These are phyloP conservation scores for Callaeas wilsoni DNA, from an alignment of 2,113 vertebrate species.

Conservation along the genomic window DNA sequence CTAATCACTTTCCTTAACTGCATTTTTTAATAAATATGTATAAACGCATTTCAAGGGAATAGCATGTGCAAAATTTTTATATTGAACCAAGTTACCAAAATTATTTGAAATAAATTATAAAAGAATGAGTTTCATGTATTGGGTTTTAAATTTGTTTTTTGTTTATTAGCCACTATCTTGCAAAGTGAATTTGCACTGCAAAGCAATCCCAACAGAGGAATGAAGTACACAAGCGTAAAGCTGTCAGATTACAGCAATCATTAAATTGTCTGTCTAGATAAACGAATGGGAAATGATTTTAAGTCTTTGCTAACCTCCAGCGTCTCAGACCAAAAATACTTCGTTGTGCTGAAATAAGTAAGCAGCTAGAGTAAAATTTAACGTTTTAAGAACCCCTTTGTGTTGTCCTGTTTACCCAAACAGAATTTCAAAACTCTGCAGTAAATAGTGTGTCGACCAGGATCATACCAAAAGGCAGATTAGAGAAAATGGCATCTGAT, in stretches of 20 bases:
- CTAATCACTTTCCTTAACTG: not conserved
- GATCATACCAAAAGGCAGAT: not conserved
- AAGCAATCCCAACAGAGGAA: not conserved
- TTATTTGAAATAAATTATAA: not conserved
- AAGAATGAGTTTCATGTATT: not conserved
- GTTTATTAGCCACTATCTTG: not conserved
- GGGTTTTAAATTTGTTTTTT: not conserved
- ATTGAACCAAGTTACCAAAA: not conserved
- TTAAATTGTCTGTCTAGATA: not conserved
- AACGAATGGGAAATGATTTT: not conserved
- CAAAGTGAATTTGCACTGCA: not conserved
- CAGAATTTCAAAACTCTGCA: not conserved
- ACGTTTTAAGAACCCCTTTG: not conserved
- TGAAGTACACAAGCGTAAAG: not conserved
- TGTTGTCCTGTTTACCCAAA: not conserved
- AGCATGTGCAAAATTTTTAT: not conserved
- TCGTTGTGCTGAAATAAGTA: not conserved
- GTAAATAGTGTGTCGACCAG: not conserved
- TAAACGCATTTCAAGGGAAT: not conserved
- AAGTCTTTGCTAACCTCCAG: not conserved
- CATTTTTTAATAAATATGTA: not conserved
- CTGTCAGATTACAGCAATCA: not conserved
- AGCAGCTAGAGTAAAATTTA: not conserved
- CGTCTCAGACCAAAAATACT: not conserved
- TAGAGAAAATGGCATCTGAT: not conserved